Conservation (phyloP, 2,797 vertebrate species). For the Thamnophis elegans region DNA sequence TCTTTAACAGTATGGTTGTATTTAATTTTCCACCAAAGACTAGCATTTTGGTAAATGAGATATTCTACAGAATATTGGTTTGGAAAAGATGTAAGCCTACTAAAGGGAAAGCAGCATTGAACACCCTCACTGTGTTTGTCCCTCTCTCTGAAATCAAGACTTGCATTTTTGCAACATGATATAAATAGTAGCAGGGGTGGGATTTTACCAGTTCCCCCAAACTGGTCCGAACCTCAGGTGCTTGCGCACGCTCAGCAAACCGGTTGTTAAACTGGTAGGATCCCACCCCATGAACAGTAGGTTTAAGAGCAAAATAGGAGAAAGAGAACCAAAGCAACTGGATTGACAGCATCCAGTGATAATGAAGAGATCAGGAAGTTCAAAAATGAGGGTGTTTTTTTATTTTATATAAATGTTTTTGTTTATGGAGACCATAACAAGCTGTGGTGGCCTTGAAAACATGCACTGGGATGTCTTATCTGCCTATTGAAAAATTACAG, state of each 20-base stretch:
- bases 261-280: too few species aligned
- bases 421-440: not conserved
- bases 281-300: too few species aligned
- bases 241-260: too few species aligned
- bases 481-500: not conserved
- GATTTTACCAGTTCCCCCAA: too few species aligned
- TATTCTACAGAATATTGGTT: constrained; percentile 33
- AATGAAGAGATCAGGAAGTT: not conserved
- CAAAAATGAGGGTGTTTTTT: not conserved
- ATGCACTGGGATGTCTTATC: not conserved
- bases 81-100: not conserved
- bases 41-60: constrained; percentile 17
- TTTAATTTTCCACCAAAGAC: constrained; percentile 41
- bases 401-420: not conserved
- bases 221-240: too few species aligned
- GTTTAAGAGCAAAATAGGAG: constrained; percentile 18
- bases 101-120: not conserved
- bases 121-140: not conserved
- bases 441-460: not conserved
- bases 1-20: constrained; percentile 41
- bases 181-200: not conserved
- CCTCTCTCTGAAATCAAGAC: not conserved
- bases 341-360: not conserved
- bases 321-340: not conserved
- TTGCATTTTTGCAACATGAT: not conserved